Conservation (phyloP, 2,797 vertebrate genomes). For the Choloepus didactylus region DNA sequence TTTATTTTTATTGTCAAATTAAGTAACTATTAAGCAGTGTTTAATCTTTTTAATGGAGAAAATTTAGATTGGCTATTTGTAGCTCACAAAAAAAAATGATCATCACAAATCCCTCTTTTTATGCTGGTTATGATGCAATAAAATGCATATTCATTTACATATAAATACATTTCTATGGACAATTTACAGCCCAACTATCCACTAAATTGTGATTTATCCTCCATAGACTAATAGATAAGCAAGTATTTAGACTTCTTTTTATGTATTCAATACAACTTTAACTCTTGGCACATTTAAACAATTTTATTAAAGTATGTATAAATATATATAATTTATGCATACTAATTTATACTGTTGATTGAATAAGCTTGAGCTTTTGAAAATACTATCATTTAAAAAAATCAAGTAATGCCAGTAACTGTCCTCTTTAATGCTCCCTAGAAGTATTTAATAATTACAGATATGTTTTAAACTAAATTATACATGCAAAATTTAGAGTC, state of each 20-base stretch:
- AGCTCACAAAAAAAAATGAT: constrained; percentile 1
- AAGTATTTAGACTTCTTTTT: background rate
- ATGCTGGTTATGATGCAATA: background rate
- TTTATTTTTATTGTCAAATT: constrained; percentile 59
- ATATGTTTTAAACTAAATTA: constrained; percentile 22
- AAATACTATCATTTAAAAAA: background rate
- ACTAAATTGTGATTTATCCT: background rate
- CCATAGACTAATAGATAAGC: background rate
- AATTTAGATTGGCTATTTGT: constrained; percentile 13
- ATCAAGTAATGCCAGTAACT: background rate
- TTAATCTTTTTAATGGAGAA: constrained; percentile 31
- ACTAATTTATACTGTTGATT: background rate
- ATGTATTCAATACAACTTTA: background rate
- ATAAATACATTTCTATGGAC: constrained; percentile 30
- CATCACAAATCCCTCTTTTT: background rate
- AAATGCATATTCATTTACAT: constrained; percentile 34
- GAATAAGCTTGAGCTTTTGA: constrained; percentile 10
- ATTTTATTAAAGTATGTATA: background rate
- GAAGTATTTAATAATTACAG: background rate
- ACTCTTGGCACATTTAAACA: background rate
- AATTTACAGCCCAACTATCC: background rate
- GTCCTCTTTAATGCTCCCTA: background rate
- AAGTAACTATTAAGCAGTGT: background rate
- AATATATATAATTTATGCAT: background rate
- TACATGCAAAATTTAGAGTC: background rate